Evolutionary conservation across 2,113 vertebrate species (phyloP), one percentile per base, ranked within the genome.

Genomic region (Notothenia rossii): DNA sequence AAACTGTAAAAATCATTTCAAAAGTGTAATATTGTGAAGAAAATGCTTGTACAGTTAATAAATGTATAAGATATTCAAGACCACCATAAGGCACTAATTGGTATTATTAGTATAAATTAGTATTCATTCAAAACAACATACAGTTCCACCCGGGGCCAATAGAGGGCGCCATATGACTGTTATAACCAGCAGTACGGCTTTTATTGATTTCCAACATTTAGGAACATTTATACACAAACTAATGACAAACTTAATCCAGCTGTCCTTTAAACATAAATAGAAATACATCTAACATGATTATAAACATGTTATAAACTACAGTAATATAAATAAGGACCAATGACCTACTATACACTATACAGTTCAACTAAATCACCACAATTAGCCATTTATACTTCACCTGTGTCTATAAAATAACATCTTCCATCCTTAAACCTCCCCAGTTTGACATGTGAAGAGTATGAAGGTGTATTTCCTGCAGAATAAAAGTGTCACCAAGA

Each of bases 141-240:
- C n/a, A n/a, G 14, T 62, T 17, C 17, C n/a, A 10, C 1, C 7
- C 49, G 3, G 0, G 20, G 4, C 77, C 91, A 65, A 18, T 2
- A 83, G 90, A 48, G 65, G 74, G 78, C 61, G 78, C 75, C 53
- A 78, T 10, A 49, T 9, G 4, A 58, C 36, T 11, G n/a, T 25
- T 25, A 25, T 25, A 25, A 25, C 25, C 25, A 40, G 22, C 0
- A 55, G 7, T 14, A 15, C 17, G 15, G 13, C 10, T 12, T 61
- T 68, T 73, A 82, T 72, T 72, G 55, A 71, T 85, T 72, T 81
- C 10, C 48, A 73, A 20, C 20, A 33, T 88, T 77, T 45, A 60
- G 6, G 8, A 25, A 11, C 22, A 53, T 59, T 72, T 72, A 15
- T 66, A 1, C 8, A 51, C 11, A 18, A 71, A 79, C 14, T 33